Evolutionary conservation across 2,113 vertebrate genomes (phyloP), one percentile per base, ranked within the genome.

Genomic region (Piprites chloris): DNA sequence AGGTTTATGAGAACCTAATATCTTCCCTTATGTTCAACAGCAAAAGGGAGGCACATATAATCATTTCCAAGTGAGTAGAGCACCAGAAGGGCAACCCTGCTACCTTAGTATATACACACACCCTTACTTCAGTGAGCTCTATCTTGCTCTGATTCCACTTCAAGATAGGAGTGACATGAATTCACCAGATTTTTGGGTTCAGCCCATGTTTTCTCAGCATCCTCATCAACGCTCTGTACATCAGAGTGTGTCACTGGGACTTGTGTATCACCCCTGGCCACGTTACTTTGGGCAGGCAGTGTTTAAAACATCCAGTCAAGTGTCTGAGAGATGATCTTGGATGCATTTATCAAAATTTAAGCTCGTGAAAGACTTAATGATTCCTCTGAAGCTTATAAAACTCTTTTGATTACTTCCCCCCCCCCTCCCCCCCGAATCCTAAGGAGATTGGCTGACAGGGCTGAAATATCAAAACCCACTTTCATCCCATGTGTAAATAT

Each of bases 391-490:
- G 12, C 21, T 35, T 13, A 55, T 26, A 47, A 49, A 76, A 37
- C 1, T 19, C 8, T 37, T 71, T 55, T 24, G 1, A 3, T 52
- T 52, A 27, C 10, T 10, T 49, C n/a, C n/a, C n/a, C n/a, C n/a
- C n/a, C n/a, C n/a, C n/a, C n/a, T 0, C 0, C 4, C 5, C 11
- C 16, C 3, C 55, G 52, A 71, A 42, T 46, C 44, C n/a, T 66
- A 32, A 61, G 26, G 7, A n/a, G 5, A 28, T 39, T 26, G 5
- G 4, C 32, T 59, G 39, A 82, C 11, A 21, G 7, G 6, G 12
- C 3, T 67, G 28, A 87, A 86, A 59, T 33, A 53, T 22, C 14
- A 81, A 89, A 83, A 5, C 2, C 0, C 7, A 17, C 2, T n/a
- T 91, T 75, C 56, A n/a, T 37, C 16, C 5, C 9, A 17, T 18